A percentile compares a stretch with the other conserved stretches of the same genome.
Conservation (phyloP, 2,888 invertebrate genomes). For the Lepetodrilus schrolli region DNA sequence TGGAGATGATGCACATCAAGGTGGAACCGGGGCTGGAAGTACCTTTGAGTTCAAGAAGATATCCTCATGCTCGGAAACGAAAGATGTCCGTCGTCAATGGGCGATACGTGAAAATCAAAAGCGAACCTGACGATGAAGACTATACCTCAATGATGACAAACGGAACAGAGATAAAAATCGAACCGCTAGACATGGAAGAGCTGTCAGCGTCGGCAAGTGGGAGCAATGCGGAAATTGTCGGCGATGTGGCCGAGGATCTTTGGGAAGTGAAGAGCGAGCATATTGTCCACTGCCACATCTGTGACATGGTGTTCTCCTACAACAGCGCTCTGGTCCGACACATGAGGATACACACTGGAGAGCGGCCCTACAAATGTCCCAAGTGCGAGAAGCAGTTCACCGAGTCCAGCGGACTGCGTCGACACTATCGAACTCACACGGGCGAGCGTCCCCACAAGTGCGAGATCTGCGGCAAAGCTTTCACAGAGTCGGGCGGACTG, state of each 20-base stretch:
- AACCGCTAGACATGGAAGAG: background rate
- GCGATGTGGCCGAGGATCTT: background rate
- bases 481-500: background rate
- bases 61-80: background rate
- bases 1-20: background rate
- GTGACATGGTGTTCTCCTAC: slow-evolving; percentile 24
- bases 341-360: background rate
- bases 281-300: background rate
- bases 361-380: background rate
- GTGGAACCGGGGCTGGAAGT: background rate
- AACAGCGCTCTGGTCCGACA: background rate
- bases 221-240: background rate
- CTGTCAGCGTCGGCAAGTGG: background rate
- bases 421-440: background rate
- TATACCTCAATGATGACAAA: background rate
- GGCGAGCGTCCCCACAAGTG: background rate
- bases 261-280: background rate
- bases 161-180: background rate
- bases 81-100: background rate
- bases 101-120: background rate
- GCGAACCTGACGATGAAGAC: background rate
- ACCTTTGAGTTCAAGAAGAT: background rate
- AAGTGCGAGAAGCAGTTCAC: background rate
- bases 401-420: background rate
- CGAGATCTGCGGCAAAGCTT: background rate